Evolutionary conservation across 2,888 invertebrate species (phyloP).

Genomic region (Parnassius mnemosyne): DNA sequence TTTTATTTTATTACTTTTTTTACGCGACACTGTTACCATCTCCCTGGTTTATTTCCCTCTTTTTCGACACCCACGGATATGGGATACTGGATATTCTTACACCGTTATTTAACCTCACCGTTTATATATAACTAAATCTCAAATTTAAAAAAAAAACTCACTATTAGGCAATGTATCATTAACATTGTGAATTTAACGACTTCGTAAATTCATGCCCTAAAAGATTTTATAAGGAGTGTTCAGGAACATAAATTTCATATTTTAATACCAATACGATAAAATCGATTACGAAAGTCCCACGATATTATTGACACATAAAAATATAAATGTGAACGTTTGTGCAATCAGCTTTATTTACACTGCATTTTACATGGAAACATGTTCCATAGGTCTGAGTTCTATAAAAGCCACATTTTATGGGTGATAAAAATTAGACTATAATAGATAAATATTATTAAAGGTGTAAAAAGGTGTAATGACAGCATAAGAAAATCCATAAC

Average conservation of each 20-base stretch:
- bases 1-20: too few species aligned
- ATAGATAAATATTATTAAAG: too few species aligned
- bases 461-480: too few species aligned
- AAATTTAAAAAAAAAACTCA: too few species aligned
- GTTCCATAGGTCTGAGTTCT: background rate
- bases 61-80: too few species aligned
- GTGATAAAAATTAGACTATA: too few species aligned
- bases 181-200: conserved; percentile 9
- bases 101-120: too few species aligned
- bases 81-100: too few species aligned
- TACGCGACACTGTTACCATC: too few species aligned
- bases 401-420: background rate
- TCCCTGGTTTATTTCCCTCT: too few species aligned
- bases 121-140: too few species aligned
- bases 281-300: conserved; percentile 21
- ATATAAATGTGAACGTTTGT: conserved; percentile 1
- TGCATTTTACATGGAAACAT: background rate
- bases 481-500: too few species aligned
- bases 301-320: conserved; percentile 20
- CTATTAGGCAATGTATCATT: conserved; percentile 2
- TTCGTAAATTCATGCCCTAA: conserved; percentile 3
- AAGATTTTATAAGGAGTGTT: conserved; percentile 10
- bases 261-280: conserved; percentile 21
- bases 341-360: conserved; percentile 4
- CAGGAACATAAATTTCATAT: conserved; percentile 16